Base-by-base conservation (phyloP, 2,888 invertebrate genomes). In the Deilephila elpenor region DNA sequence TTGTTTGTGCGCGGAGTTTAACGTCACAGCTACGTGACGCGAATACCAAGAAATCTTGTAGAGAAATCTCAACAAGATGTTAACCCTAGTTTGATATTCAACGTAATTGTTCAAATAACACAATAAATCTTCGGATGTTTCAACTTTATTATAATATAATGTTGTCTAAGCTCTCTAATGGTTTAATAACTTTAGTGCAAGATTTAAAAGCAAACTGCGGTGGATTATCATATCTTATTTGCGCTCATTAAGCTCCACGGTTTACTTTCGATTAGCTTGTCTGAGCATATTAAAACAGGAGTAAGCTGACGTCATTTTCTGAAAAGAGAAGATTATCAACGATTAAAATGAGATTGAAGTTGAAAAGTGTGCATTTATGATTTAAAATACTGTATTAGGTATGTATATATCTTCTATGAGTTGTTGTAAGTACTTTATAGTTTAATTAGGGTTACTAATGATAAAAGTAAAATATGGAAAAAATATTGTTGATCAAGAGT, bases 201-300 rank as follows among this genome's bases (percentile, higher is more conserved):
- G 25, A 61, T 44, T 37, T 44, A 37, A 67, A 20, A 44, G 8
- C 37, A 44, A 67, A 67, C 37, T 44, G n/a, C 51, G 44, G 37
- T 19, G 67, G 11, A 25, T 67, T 8, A 14, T 34, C 53, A 11
- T 29, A 19, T 5, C 17, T 70, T 51, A 29, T 70, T 25, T 29
- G n/a, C n/a, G 56, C 17, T n/a, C 59, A 17, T 29, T 56, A 70
- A 32, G n/a, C 11, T 32, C 32, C 11, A 14, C 34, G 8, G 73
- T 73, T 62, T 59, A 71, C 64, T 73, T 64, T n/a, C 32, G 73
- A 73, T 84, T 81, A 11, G 82, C 78, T 80, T 90, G 88, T 59
- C 91, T 82, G 19, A 90, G 78, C 90, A 91, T 91, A 77, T 91
- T 91, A 78, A 91, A 92, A 34, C 83, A 83, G 1, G 90, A 88